Percentiles rank a stretch among this genome's conserved stretches.
These are phyloP conservation scores for Leucania comma DNA, from an alignment of 2,888 invertebrate genomes.

Conservation along the genomic window DNA sequence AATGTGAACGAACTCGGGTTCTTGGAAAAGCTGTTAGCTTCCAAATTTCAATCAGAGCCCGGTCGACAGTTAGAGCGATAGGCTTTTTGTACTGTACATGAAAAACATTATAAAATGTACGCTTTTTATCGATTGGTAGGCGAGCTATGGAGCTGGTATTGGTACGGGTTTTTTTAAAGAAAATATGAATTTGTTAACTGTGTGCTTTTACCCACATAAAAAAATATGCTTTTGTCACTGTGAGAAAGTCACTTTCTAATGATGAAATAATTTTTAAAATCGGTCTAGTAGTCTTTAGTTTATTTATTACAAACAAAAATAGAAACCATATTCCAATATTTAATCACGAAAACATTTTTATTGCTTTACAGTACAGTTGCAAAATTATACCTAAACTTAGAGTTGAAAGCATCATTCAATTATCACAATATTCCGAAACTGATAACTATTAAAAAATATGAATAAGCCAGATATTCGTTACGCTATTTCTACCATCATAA, in stretches of 20 bases:
- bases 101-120: slow-evolving; percentile 78
- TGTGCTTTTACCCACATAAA: not conserved
- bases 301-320: no score
- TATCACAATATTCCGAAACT: not conserved
- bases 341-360: not conserved
- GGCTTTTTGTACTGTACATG: slow-evolving; percentile 76
- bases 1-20: slow-evolving; percentile 74
- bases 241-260: no score
- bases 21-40: slow-evolving; percentile 75
- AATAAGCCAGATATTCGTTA: slow-evolving; percentile 15
- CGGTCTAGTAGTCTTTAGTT: no score
- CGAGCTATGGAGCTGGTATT: slow-evolving; percentile 58
- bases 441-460: slow-evolving; percentile 5
- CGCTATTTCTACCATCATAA: slow-evolving; percentile 14
- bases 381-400: not conserved
- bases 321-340: not conserved
- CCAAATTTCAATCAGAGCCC: slow-evolving; percentile 79
- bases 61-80: slow-evolving; percentile 68
- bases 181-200: slow-evolving; percentile 12
- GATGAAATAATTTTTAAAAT: no score
- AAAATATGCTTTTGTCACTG: no score
- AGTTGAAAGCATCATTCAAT: not conserved
- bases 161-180: slow-evolving; percentile 19
- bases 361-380: not conserved
- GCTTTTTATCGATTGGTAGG: slow-evolving; percentile 70